Evolutionary conservation across 2,113 vertebrate species (phyloP).

Genomic region (Chiloscyllium plagiosum): DNA sequence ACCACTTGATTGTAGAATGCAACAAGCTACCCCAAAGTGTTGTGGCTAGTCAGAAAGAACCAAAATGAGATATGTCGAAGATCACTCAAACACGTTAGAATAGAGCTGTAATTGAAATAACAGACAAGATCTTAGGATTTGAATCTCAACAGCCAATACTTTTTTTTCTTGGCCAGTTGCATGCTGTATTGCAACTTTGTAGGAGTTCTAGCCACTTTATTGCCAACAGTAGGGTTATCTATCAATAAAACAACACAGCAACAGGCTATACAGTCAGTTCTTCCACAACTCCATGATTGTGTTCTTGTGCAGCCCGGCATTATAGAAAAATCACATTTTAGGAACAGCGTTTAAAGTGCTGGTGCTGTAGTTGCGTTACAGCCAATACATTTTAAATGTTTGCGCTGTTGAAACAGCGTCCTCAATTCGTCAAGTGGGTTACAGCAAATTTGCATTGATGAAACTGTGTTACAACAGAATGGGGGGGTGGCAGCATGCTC

Average conservation of each 20-base stretch:
- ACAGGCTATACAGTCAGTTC: background rate
- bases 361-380: no score
- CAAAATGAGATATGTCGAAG: background rate
- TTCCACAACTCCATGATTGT: no score
- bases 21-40: background rate
- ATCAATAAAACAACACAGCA: background rate
- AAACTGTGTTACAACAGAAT: no score
- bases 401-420: no score
- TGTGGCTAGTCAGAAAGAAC: background rate
- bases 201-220: background rate
- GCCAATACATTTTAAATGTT: no score
- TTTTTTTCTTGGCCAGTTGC: background rate
- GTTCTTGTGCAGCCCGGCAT: no score
- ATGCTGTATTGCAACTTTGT: background rate
- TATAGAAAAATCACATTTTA: no score
- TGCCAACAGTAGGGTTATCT: background rate
- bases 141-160: background rate
- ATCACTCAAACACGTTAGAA: background rate
- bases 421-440: no score
- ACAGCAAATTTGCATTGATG: no score
- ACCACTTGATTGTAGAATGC: background rate
- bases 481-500: background rate
- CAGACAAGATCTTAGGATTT: background rate
- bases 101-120: background rate
- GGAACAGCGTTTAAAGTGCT: no score